Base-by-base conservation (phyloP, 1,140 invertebrate species). In the Chymomyza costata region DNA sequence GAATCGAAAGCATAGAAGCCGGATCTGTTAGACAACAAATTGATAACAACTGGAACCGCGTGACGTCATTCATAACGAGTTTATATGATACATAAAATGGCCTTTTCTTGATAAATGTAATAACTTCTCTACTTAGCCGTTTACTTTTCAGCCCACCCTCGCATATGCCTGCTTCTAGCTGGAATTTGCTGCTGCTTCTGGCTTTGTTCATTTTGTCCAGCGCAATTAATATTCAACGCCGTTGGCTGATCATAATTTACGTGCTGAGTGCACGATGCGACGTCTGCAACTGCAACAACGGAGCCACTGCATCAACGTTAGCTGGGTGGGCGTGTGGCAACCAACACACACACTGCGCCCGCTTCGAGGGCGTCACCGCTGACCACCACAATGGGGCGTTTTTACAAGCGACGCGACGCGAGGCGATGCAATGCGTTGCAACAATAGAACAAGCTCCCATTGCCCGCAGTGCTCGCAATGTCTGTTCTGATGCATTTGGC, bases 211-310 rank as follows among this genome's bases (percentile, higher is more conserved):
- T 70, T 76, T 78, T 55, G 71, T 54, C 71, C 81, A 76, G 61
- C 71, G 82, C 78, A 84, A 84, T 84, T 84, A 84, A 84, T 84
- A 84, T 84, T 83, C 82, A 84, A 71, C 81, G 82, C 82, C 82
- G 81, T 83, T 82, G 83, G 82, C 70, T 83, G 78, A 76, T 78
- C 82, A 84, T 84, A 84, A 84, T 84, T 84, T 84, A 84, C 82
- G 82, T 84, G 82, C 82, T 84, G 82, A 76, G 78, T 82, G 81
- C 78, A 73, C 74, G 82, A 81, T 73, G 68, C 69, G 51, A 69
- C 60, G 2, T 28, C 15, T 48, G 39, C 35, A 28, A 28, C 47
- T 52, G 52, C 43, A 25, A 32, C 21, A 25, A 8, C 21, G 21
- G 3, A 3, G 11, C 44, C 21, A 7, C 37, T 40, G 13, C 21